phyloP scores from a whole-genome alignment of 2,888 invertebrate genomes.

The Blomia tropicalis region DNA sequence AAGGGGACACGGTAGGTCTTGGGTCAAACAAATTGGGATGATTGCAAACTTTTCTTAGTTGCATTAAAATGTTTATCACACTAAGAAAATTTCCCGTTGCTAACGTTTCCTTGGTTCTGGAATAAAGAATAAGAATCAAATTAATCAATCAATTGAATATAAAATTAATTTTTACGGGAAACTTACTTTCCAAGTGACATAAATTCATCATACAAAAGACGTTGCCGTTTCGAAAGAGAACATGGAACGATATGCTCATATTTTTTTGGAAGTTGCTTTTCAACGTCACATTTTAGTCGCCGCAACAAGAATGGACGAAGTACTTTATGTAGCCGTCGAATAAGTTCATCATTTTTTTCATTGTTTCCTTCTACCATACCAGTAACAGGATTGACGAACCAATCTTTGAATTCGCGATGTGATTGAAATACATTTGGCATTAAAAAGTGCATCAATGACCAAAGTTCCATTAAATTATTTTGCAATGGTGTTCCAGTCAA shows the following conservation, averaged over 20 bases:
- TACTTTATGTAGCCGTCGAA: constrained; percentile 76
- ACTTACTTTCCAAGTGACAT: constrained; percentile 85
- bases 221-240: constrained; percentile 80
- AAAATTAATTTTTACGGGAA: constrained; percentile 12
- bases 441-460: constrained; percentile 94
- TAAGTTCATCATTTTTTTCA: constrained; percentile 75
- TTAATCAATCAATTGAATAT: not conserved
- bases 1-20: constrained; percentile 80
- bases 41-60: constrained; percentile 90
- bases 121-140: constrained; percentile 25
- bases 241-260: constrained; percentile 89
- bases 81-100: constrained; percentile 80
- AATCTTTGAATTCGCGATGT: constrained; percentile 58
- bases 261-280: constrained; percentile 91
- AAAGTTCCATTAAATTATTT: constrained; percentile 87
- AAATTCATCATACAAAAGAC: constrained; percentile 95
- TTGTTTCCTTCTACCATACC: constrained; percentile 86
- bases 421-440: constrained; percentile 95
- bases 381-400: constrained; percentile 74
- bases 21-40: constrained; percentile 96
- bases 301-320: constrained; percentile 80
- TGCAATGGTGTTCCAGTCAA: constrained; percentile 88
- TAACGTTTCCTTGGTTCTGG: constrained; percentile 78
- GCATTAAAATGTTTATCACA: constrained; percentile 92
- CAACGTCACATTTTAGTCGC: constrained; percentile 81